Evolutionary conservation across 2,113 vertebrate species (phyloP), one percentile per base, ranked within the genome.

Genomic region (Ptilorrhoa leucosticta): DNA sequence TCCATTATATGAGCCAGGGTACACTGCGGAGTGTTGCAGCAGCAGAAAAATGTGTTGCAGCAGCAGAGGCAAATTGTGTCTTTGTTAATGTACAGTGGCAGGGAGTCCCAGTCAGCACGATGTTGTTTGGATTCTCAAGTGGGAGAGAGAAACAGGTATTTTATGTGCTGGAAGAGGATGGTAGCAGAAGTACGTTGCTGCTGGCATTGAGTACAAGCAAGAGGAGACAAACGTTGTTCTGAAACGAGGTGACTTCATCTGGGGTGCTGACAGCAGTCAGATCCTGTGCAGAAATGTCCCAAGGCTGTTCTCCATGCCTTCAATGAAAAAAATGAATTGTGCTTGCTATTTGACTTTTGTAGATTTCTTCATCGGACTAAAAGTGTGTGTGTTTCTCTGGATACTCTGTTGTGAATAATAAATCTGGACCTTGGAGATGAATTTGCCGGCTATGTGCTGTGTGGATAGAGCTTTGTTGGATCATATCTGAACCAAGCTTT

Each of bases 381-480:
- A 92, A 31, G 40, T 64, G 20, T 19, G 30, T 72, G 9, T 3
- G 1, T 89, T 94, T 90, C 48, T 91, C 18, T 81, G 26, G n/a
- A 5, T 83, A 7, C 15, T 65, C 7, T 18, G 1, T 39, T 64
- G 40, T 33, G 48, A 65, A n/a, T 60, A 77, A 37, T 79, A 79
- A 44, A 15, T 63, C 22, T 42, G 58, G 35, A 66, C 28, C 13
- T 31, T 1, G 7, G 42, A 37, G 39, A 8, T 90, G 15, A 33
- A 61, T 90, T 87, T 93, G 11, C 39, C 0, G 0, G 5, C 50
- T 69, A 0, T 3, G 1, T 0, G 0, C 28, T 63, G 7, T 27
- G 27, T 63, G 35, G 27, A 2, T 26, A 39, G 51, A 44, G 27
- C 51, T 94, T 44, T 83, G 13, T 57, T 63, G 39, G 58, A n/a